Evolutionary conservation across 1,140 invertebrate genomes (phyloP), one percentile per base, ranked within the genome.

Genomic region (Cecropterus lyciades): DNA sequence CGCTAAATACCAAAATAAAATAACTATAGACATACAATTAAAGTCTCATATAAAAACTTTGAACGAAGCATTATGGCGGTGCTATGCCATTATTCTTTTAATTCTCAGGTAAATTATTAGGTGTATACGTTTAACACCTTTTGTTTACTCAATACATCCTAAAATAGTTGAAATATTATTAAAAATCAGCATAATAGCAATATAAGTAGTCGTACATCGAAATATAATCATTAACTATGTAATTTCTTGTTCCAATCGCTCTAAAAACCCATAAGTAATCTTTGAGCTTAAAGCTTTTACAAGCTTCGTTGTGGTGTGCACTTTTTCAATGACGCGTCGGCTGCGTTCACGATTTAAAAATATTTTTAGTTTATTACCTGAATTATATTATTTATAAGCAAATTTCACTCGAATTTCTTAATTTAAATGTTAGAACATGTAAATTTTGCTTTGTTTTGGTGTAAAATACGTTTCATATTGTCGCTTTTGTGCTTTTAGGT

Each of bases 251-350:
- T 11, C 11, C 9, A 24, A 59, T 46, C 56, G 56, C 27, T 30
- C 43, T 48, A 59, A 59, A 57, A 48, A 59, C 13, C 43, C 56
- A 48, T 60, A 60, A 60, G 56, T 60, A 60, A 60, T 60, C 56
- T 46, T n/a, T 24, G 67, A 74, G 76, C 76, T 71, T 71, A 72
- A 67, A 77, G 77, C 77, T 77, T 65, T 46, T 60, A 60, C 27
- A 77, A 79, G 77, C 77, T 74, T 77, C 72, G 73, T 77, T 76
- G 67, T 69, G 66, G 73, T 65, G 69, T 77, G 75, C 75, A 77
- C 69, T 79, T 79, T 76, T 79, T 77, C 70, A 73, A 72, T 67
- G 59, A 70, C 72, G 75, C 69, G 70, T 73, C 51, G 72, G 67
- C 1, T 69, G 70, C 74, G 74, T 79, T 79, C 77, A 75, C 10